Evolutionary conservation across 2,888 invertebrate genomes (phyloP).

Genomic region (Horisme vitalbata): DNA sequence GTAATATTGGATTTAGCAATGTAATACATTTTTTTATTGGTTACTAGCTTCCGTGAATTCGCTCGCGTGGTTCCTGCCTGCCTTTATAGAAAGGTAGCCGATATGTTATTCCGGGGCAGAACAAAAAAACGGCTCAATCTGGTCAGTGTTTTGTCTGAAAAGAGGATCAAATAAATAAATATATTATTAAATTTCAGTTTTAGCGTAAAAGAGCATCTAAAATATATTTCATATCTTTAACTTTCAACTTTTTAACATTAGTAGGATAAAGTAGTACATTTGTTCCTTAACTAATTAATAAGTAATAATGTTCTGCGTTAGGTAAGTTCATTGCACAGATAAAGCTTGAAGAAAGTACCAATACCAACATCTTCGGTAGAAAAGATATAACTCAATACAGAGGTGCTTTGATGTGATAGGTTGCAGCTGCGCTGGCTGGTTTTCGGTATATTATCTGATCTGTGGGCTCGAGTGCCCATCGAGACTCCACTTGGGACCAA

Average conservation of each 20-base stretch:
- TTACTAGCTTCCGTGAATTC: no score
- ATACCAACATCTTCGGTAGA: neutral
- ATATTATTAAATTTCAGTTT: no score
- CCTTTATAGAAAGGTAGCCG: no score
- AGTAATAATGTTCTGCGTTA: neutral
- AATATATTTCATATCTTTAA: neutral
- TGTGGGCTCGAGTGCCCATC: constrained; percentile 42
- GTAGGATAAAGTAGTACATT: neutral
- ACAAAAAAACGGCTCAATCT: no score
- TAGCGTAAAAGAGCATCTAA: no score
- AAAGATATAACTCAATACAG: constrained; percentile 41
- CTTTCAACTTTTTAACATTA: neutral
- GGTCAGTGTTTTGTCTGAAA: no score
- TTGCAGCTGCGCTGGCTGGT: constrained; percentile 59
- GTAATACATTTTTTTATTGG: no score
- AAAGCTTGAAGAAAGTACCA: constrained; percentile 8
- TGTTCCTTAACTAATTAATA: neutral
- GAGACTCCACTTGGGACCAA: constrained; percentile 65
- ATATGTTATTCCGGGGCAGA: no score
- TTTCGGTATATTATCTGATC: constrained; percentile 31
- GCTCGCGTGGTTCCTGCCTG: no score
- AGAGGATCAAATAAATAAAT: no score
- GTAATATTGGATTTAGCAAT: no score
- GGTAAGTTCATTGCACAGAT: constrained; percentile 13
- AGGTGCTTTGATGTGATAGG: constrained; percentile 58